A percentile compares a stretch with the other conserved stretches of the same genome.
phyloP scores from a whole-genome alignment of 1,140 invertebrate genomes.

The Metopolophium dirhodum region DNA sequence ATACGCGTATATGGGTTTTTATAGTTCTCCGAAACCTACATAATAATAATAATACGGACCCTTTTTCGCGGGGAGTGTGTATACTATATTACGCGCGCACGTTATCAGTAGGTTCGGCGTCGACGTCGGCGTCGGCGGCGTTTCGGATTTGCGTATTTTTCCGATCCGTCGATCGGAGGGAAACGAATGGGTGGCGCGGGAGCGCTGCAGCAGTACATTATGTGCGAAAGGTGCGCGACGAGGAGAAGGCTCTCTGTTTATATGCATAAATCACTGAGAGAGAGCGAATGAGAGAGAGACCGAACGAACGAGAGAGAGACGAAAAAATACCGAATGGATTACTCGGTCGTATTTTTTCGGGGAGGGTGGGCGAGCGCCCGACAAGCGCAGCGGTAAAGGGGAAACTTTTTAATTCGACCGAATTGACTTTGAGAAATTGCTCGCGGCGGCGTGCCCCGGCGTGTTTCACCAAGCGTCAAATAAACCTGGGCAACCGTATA shows the following conservation, averaged over 20 bases:
- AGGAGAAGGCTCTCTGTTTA: not conserved
- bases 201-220: not conserved
- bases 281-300: not conserved
- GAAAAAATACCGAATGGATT: not conserved
- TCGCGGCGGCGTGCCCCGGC: not conserved
- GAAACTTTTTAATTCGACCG: constrained; percentile 53
- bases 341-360: not conserved
- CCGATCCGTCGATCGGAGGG: not conserved
- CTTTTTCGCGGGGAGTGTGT: not conserved
- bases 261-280: not conserved
- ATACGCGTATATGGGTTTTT: constrained; percentile 16
- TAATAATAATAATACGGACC: constrained; percentile 9
- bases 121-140: not conserved
- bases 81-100: not conserved
- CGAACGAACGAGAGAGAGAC: too few relatives aligned
- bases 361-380: not conserved
- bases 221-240: not conserved
- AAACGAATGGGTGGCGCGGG: not conserved
- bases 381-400: not conserved
- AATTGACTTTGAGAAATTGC: constrained; percentile 55
- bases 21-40: constrained; percentile 1
- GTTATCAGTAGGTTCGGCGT: constrained; percentile 37
- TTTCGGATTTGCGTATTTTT: constrained; percentile 25
- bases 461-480: constrained; percentile 56
- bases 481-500: constrained; percentile 27